phyloP scores from a whole-genome alignment of 2,888 invertebrate genomes.

The Drosophila dives region DNA sequence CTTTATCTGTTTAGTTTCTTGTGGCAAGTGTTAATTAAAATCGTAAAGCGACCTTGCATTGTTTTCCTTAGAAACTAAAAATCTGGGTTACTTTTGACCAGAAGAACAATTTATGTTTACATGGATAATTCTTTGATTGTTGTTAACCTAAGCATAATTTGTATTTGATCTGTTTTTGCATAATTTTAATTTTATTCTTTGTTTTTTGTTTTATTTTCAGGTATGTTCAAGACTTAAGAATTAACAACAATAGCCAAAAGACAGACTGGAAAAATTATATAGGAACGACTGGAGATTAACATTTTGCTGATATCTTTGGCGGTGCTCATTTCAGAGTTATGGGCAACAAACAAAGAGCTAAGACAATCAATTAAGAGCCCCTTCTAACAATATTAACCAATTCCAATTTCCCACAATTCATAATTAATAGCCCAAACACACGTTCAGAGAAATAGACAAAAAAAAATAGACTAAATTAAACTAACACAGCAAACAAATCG shows the following conservation, averaged over 20 bases:
- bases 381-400: not conserved
- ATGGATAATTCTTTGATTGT: constrained; percentile 6
- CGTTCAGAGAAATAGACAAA: not conserved
- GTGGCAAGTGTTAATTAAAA: constrained; percentile 18
- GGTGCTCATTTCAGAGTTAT: not conserved
- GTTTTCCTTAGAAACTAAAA: constrained; percentile 37
- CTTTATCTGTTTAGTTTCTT: constrained; percentile 33
- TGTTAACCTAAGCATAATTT: constrained; percentile 8
- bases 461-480: not conserved
- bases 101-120: constrained; percentile 26
- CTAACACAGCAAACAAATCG: not conserved
- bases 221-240: constrained; percentile 33
- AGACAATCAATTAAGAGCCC: not conserved
- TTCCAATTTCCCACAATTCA: not conserved
- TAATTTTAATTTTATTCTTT: constrained; percentile 4
- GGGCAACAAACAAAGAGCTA: not conserved
- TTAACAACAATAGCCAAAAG: not conserved
- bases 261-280: not conserved
- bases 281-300: not conserved
- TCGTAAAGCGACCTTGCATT: constrained; percentile 47
- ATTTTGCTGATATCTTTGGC: constrained; percentile 4
- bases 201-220: constrained; percentile 50
- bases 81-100: constrained; percentile 5
- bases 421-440: accelerated
- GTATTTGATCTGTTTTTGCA: constrained; percentile 29